Percentiles rank a stretch among this genome's conserved stretches.
phyloP scores from a whole-genome alignment of 2,113 vertebrate species.

The Crocuta crocuta region DNA sequence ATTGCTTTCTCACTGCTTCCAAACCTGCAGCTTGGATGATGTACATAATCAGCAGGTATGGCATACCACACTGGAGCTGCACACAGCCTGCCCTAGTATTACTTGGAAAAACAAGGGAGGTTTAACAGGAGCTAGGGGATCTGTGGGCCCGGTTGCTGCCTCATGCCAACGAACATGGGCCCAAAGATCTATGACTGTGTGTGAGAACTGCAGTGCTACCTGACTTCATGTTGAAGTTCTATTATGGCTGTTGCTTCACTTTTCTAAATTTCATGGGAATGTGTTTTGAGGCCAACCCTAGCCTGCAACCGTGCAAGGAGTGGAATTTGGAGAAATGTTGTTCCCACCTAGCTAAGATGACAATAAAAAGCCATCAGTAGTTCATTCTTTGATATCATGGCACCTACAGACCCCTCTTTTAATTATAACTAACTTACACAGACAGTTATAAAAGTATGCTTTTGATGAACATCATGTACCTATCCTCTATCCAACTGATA shows the following conservation, averaged over 20 bases:
- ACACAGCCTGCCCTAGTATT: background rate
- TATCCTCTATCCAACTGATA: background rate
- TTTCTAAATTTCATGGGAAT: background rate
- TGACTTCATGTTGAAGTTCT: background rate
- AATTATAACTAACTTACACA: constrained; percentile 39
- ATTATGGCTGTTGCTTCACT: background rate
- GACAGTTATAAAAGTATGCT: background rate
- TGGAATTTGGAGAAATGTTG: constrained; percentile 1
- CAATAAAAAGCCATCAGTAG: background rate
- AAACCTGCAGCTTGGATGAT: background rate
- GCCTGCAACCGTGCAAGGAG: background rate
- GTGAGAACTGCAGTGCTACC: background rate
- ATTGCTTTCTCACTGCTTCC: background rate
- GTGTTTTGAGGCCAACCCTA: background rate
- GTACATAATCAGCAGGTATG: background rate
- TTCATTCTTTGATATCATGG: background rate
- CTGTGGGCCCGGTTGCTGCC: background rate
- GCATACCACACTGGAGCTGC: background rate
- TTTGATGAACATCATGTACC: background rate
- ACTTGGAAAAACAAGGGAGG: background rate
- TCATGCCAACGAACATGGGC: background rate
- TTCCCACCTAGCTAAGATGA: background rate
- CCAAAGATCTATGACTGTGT: background rate
- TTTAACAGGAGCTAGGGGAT: background rate
- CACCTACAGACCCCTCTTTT: background rate